These are phyloP conservation scores for Tiliacea aurago DNA, from an alignment of 2,888 invertebrate genomes.

Conservation along the genomic window DNA sequence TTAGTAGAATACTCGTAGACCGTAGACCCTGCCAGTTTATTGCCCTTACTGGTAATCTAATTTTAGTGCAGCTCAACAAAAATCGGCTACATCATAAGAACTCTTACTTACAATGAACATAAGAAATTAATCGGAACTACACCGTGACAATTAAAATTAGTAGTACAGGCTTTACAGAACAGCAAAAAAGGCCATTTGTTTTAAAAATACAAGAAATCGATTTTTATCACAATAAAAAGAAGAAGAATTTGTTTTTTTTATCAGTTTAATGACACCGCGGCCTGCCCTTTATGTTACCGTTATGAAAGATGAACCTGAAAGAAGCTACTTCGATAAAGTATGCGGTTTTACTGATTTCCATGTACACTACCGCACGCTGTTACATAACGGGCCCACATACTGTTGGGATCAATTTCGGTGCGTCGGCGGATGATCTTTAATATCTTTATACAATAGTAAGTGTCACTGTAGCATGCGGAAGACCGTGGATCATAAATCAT, in stretches of 20 bases:
- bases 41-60: slow-evolving; percentile 26
- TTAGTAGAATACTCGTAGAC: background rate
- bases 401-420: slow-evolving; percentile 81
- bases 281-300: slow-evolving; percentile 58
- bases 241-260: slow-evolving; percentile 21
- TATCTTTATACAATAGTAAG: slow-evolving; percentile 58
- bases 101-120: slow-evolving; percentile 6
- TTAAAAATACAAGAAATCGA: slow-evolving; percentile 48
- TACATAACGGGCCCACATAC: slow-evolving; percentile 84
- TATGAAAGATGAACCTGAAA: slow-evolving; percentile 45
- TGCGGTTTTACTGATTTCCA: slow-evolving; percentile 74
- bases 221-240: slow-evolving; percentile 41
- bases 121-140: slow-evolving; percentile 43
- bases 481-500: slow-evolving; percentile 82
- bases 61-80: slow-evolving; percentile 1
- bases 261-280: slow-evolving; percentile 20
- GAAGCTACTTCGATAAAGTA: slow-evolving; percentile 49
- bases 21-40: slow-evolving; percentile 17
- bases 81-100: slow-evolving; percentile 17
- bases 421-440: slow-evolving; percentile 52
- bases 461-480: slow-evolving; percentile 84
- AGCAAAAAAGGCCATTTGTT: slow-evolving; percentile 42
- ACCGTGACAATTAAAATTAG: slow-evolving; percentile 48
- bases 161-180: slow-evolving; percentile 23
- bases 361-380: slow-evolving; percentile 75